phyloP scores from a whole-genome alignment of 2,797 vertebrate species.

The Neopelma chrysocephalum region DNA sequence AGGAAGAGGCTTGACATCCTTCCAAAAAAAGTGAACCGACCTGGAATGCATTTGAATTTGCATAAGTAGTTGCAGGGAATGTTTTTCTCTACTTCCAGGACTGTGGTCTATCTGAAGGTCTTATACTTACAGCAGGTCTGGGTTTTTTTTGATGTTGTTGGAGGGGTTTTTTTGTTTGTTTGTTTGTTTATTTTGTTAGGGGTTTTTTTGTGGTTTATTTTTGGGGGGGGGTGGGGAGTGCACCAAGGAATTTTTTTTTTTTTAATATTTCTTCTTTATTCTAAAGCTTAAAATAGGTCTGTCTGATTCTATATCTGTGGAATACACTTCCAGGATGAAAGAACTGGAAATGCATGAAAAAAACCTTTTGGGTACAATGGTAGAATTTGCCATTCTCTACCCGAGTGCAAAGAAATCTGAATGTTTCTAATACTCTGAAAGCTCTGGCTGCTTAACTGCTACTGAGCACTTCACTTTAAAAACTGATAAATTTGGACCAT shows the following conservation, averaged over 20 bases:
- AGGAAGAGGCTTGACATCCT: neutral
- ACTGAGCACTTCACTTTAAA: constrained; percentile 6
- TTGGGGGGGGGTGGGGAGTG: no score
- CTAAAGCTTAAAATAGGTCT: neutral
- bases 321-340: neutral
- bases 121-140: neutral
- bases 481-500: constrained; percentile 22
- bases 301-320: neutral
- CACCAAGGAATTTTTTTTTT: neutral
- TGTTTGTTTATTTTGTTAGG: neutral
- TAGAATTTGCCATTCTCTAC: neutral
- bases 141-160: neutral
- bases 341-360: neutral
- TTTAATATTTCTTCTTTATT: neutral
- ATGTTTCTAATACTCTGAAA: neutral
- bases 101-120: neutral
- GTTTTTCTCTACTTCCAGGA: neutral
- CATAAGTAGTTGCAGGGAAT: neutral
- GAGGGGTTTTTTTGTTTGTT: neutral
- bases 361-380: neutral
- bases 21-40: neutral
- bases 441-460: neutral
- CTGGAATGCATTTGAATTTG: neutral
- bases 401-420: neutral
- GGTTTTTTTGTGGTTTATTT: neutral